Percentiles rank a stretch among this genome's conserved stretches.
Conservation (phyloP, 1,140 invertebrate genomes). For the Bombus cullumanus region DNA sequence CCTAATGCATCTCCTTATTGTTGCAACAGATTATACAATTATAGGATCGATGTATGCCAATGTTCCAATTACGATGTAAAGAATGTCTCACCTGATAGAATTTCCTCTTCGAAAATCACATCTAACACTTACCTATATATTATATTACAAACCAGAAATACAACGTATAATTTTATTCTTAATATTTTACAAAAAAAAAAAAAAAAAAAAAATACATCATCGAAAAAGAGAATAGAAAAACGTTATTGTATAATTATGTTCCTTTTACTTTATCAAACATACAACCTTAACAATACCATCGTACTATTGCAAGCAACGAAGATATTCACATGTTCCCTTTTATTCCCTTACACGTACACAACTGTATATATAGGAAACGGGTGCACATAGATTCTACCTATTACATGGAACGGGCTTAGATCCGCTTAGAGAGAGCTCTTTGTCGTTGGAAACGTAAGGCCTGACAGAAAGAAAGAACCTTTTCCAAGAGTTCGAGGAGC, state of each 20-base stretch:
- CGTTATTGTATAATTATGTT: not conserved
- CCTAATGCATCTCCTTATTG: too few species aligned
- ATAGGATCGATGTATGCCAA: too few species aligned
- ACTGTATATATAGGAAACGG: too few species aligned
- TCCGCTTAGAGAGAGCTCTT: conserved; percentile 46
- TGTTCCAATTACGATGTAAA: too few species aligned
- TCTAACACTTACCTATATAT: too few species aligned
- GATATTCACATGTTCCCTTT: not conserved
- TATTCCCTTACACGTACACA: not conserved
- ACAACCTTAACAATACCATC: not conserved
- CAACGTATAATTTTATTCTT: too few species aligned
- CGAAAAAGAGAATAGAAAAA: not conserved
- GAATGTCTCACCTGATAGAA: too few species aligned
- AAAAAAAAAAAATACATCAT: not conserved
- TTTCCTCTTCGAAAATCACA: too few species aligned
- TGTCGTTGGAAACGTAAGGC: conserved; percentile 27
- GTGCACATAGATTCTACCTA: not conserved
- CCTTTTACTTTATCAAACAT: not conserved
- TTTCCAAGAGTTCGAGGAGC: conserved; percentile 9
- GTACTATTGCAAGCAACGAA: not conserved
- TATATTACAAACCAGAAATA: too few species aligned
- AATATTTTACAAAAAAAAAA: not conserved
- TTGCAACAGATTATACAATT: too few species aligned
- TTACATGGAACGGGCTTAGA: conserved; percentile 13
- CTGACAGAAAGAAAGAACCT: conserved; percentile 13